Base-by-base conservation (phyloP, 2,888 invertebrate species). In the Sphaerophoria rueppellii region DNA sequence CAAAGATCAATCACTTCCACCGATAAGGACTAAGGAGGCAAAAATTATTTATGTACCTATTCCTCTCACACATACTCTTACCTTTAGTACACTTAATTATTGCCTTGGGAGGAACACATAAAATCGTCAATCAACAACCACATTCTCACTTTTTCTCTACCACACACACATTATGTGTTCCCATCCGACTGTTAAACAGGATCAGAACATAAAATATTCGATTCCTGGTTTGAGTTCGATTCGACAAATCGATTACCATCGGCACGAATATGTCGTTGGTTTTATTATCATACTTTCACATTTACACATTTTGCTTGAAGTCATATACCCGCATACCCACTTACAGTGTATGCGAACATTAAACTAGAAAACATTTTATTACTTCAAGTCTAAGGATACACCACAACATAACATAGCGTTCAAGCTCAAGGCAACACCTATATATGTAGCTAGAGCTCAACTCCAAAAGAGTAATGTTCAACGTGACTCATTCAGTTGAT, bases 401-500 rank as follows among this genome's bases (percentile, higher is more conserved):
- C 43, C 43, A 60, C 60, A 52, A 50, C 48, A 14, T 5, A 50
- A n/a, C 6, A 40, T 16, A 24, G 43, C 6, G 0, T 43, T 61
- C 43, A 35, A 37, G 67, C 67, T 52, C 67, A 40, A 54, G 54
- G 54, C 54, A 67, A 58, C n/a, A n/a, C n/a, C n/a, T n/a, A n/a
- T n/a, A n/a, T n/a, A n/a, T 24, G 2, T 24, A 24, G 24, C 24
- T 24, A 24, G 24, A 35, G 54, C 63, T 55, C 37, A 65, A 67
- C 35, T 54, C 61, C 24, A 24, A 40, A 46, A 46, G 55, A 65
- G 37, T 43, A 75, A 58, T 60, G 58, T 60, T 69, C 61, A 55
- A 70, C 70, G 70, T 70, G 61, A 76, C 54, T 61, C 74, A 75
- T 75, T 75, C 70, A 70, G 61, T 46, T 76, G 69, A 70, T 70